Conservation (phyloP, 2,888 invertebrate genomes). For the Ypsolopha scabrella region DNA sequence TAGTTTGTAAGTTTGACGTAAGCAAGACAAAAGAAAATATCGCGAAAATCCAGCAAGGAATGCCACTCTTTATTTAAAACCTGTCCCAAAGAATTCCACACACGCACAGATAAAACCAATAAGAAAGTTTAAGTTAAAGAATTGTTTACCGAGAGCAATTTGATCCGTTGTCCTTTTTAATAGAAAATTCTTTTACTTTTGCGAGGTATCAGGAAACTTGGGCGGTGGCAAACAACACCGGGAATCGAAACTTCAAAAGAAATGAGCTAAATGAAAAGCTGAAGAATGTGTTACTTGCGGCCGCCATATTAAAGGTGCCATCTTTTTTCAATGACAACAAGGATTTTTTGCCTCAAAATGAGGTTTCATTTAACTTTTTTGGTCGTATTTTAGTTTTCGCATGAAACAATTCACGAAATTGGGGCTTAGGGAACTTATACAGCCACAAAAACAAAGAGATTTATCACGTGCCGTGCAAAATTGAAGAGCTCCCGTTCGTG, state of each 20-base stretch:
- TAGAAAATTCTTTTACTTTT: constrained; percentile 52
- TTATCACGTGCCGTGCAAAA: constrained; percentile 20
- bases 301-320: background rate
- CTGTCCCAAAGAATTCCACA: constrained; percentile 30
- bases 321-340: background rate
- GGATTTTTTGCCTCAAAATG: background rate
- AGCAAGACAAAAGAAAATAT: background rate
- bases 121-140: constrained; percentile 36
- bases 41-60: background rate
- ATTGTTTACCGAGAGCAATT: constrained; percentile 53
- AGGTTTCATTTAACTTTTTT: constrained; percentile 11
- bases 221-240: constrained; percentile 19
- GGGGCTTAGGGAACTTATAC: constrained; percentile 37
- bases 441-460: constrained; percentile 33
- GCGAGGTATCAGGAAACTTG: constrained; percentile 35
- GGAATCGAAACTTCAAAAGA: constrained; percentile 34
- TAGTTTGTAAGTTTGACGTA: background rate
- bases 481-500: constrained; percentile 23
- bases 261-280: constrained; percentile 48
- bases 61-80: constrained; percentile 6
- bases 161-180: constrained; percentile 52
- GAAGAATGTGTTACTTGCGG: background rate
- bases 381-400: constrained; percentile 21
- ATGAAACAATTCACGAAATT: constrained; percentile 25
- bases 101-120: constrained; percentile 52